These are phyloP conservation scores for Pipa parva DNA, from an alignment of 2,113 vertebrate genomes.

Conservation along the genomic window DNA sequence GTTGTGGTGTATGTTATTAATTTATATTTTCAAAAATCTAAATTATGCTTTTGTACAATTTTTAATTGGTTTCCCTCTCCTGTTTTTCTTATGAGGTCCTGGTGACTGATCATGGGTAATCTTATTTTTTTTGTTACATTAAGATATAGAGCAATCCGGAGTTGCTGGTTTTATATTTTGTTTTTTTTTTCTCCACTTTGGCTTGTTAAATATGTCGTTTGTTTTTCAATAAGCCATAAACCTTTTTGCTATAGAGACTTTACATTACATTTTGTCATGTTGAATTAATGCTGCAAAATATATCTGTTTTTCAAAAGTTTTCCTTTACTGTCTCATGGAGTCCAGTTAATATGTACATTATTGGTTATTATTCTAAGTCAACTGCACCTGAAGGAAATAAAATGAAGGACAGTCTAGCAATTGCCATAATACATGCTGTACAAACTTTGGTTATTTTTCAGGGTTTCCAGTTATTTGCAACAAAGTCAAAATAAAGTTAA, in stretches of 20 bases:
- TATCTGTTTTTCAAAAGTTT: constrained; percentile 7
- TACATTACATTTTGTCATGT: constrained; percentile 11
- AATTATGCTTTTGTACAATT: constrained; percentile 26
- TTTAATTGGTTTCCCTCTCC: constrained; percentile 10
- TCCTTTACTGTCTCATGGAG: not conserved
- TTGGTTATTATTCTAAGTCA: no score
- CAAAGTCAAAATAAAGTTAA: no score
- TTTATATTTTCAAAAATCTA: constrained; percentile 35
- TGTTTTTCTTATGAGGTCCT: constrained; percentile 1
- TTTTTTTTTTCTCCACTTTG: constrained; percentile 22
- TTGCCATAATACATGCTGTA: no score
- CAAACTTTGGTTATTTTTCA: no score
- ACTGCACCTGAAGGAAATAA: no score
- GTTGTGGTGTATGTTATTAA: constrained; percentile 38
- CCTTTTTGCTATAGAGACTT: constrained; percentile 16
- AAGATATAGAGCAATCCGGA: constrained; percentile 1
- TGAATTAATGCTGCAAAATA: constrained; percentile 25
- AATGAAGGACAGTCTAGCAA: no score
- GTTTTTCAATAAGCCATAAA: not conserved
- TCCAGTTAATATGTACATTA: no score
- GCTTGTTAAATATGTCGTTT: not conserved
- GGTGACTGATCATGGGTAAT: constrained; percentile 9
- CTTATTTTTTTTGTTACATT: constrained; percentile 5
- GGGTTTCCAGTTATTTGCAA: no score
- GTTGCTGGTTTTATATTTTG: not conserved